A percentile compares a stretch with the other conserved stretches of the same genome.
These are phyloP conservation scores for Drosophila rufa DNA, from an alignment of 1,140 invertebrate genomes.

Conservation along the genomic window DNA sequence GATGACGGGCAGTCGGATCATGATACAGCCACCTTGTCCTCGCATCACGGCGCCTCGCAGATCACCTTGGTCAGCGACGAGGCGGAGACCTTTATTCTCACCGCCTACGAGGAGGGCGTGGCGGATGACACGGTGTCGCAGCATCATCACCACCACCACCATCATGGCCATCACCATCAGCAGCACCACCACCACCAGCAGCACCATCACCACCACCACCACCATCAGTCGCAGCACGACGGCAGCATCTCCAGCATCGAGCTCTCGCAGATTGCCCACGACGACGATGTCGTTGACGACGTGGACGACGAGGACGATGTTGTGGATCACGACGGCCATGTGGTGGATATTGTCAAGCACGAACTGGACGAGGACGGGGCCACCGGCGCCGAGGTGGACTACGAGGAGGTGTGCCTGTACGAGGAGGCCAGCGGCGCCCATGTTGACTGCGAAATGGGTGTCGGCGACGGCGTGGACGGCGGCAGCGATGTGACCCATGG, in stretches of 20 bases:
- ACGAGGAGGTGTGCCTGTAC: constrained; percentile 79
- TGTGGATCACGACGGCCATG: constrained; percentile 62
- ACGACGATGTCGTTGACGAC: constrained; percentile 69
- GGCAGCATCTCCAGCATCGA: constrained; percentile 79
- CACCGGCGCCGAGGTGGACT: constrained; percentile 72
- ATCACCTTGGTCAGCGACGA: constrained; percentile 76
- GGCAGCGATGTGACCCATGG: constrained; percentile 63
- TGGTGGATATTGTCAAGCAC: constrained; percentile 79
- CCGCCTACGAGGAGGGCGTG: constrained; percentile 79
- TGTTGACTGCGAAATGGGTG: constrained; percentile 73
- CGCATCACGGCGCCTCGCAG: constrained; percentile 65
- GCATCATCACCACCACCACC: constrained; percentile 56
- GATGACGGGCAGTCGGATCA: constrained; percentile 67
- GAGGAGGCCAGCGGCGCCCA: constrained; percentile 75
- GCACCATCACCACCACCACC: constrained; percentile 53
- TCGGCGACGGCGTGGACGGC: constrained; percentile 51
- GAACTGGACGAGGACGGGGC: constrained; percentile 78
- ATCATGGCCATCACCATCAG: constrained; percentile 51
- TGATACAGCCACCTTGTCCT: constrained; percentile 45
- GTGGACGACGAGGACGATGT: constrained; percentile 68
- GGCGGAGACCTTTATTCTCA: constrained; percentile 76
- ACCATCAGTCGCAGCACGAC: constrained; percentile 68
- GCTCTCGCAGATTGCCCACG: constrained; percentile 68
- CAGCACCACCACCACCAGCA: constrained; percentile 61
- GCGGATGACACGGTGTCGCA: constrained; percentile 69